These are phyloP conservation scores for Ridgeia piscesae DNA, from an alignment of 1,140 invertebrate genomes.

Conservation along the genomic window DNA sequence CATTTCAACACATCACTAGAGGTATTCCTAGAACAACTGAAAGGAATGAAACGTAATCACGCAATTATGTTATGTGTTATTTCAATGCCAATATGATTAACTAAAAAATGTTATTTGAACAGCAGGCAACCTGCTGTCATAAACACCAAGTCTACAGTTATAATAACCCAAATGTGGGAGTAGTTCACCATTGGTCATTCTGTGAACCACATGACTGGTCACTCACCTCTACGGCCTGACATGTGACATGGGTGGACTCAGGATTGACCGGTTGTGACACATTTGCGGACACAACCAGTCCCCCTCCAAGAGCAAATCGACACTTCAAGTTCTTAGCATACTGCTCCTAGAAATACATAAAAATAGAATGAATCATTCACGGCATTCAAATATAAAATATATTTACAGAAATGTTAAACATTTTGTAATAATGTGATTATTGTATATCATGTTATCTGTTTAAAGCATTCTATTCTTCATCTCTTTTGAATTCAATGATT, in stretches of 20 bases:
- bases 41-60: no score
- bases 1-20: no score
- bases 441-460: not conserved
- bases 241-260: not conserved
- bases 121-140: no score
- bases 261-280: not conserved
- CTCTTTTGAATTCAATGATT: no score
- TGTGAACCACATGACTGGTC: not conserved
- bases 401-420: not conserved
- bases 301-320: not conserved
- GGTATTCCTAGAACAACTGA: no score
- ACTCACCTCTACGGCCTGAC: not conserved
- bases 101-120: no score
- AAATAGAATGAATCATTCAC: not conserved
- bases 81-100: no score
- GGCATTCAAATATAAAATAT: not conserved
- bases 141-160: no score
- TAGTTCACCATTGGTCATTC: no score
- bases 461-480: not conserved
- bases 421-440: not conserved
- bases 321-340: conserved; percentile 14
- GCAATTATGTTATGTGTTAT: no score
- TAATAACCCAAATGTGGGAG: no score
- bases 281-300: not conserved
- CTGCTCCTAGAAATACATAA: not conserved